Evolutionary conservation across 2,113 vertebrate species (phyloP).

Genomic region (Tursiops truncatus): DNA sequence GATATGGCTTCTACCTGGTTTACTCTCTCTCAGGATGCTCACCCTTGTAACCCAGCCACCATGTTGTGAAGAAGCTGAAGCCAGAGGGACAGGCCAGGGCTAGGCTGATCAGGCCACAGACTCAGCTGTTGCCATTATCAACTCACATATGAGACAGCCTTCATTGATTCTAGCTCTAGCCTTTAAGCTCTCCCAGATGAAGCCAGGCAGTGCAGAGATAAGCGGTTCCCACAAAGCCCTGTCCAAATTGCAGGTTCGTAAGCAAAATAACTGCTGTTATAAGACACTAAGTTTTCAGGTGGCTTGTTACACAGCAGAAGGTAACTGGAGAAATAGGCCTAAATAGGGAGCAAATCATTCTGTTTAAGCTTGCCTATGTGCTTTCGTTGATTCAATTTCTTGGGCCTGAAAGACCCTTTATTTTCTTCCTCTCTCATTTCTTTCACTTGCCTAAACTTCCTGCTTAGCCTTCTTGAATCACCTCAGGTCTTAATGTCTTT

Average conservation of each 20-base stretch:
- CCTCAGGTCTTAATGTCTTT: neutral
- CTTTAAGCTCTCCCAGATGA: neutral
- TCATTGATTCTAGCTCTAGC: neutral
- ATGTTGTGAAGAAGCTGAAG: neutral
- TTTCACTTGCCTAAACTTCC: neutral
- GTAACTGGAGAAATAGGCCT: neutral
- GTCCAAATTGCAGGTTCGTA: neutral
- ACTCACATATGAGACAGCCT: neutral
- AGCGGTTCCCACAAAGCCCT: neutral
- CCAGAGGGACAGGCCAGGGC: neutral
- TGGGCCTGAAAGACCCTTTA: neutral
- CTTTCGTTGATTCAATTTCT: neutral
- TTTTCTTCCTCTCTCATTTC: neutral
- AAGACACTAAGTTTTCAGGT: neutral
- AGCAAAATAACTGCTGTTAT: neutral
- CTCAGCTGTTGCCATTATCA: neutral
- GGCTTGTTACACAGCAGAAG: neutral
- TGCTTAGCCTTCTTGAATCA: neutral
- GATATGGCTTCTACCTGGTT: neutral
- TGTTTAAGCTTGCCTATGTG: constrained; percentile 7
- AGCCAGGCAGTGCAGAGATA: neutral
- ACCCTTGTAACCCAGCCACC: neutral
- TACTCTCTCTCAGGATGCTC: neutral
- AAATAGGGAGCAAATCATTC: neutral
- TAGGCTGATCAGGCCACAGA: neutral